A percentile compares a stretch with the other conserved stretches of the same genome.
Evolutionary conservation across 2,888 invertebrate species (phyloP).

Genomic region (Calliphora vomitoria): DNA sequence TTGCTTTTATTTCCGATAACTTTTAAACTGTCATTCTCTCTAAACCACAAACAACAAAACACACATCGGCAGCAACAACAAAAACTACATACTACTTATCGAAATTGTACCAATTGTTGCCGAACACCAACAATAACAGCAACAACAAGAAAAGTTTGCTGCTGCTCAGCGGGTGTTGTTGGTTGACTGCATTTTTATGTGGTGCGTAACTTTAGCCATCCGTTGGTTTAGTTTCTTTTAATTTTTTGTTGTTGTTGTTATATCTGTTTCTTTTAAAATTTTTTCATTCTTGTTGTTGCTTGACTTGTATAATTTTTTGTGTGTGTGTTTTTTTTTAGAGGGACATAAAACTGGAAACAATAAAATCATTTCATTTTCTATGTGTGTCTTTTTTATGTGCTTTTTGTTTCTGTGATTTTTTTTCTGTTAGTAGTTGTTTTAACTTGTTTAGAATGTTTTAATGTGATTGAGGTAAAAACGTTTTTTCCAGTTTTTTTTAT

Average conservation of each 20-base stretch:
- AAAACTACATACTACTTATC: background rate
- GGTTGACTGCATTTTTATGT: conserved; percentile 72
- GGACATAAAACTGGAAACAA: conserved; percentile 64
- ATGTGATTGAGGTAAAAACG: conserved; percentile 1
- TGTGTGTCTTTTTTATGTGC: conserved; percentile 20
- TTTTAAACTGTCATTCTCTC: conserved; percentile 57
- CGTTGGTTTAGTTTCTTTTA: conserved; percentile 67
- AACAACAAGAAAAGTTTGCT: conserved; percentile 68
- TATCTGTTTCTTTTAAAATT: conserved; percentile 19
- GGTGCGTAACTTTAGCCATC: conserved; percentile 71
- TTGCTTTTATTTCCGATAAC: conserved; percentile 60
- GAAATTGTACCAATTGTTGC: conserved; percentile 50
- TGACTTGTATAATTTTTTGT: conserved; percentile 37
- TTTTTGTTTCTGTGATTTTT: conserved; percentile 7
- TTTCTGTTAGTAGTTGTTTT: conserved; percentile 17
- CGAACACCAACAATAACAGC: background rate
- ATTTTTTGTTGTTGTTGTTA: conserved; percentile 5
- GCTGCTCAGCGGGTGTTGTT: conserved; percentile 71
- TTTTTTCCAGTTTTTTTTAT: background rate
- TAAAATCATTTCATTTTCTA: conserved; percentile 70
- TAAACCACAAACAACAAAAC: conserved; percentile 33
- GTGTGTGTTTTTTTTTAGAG: conserved; percentile 13
- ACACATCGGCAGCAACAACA: conserved; percentile 24
- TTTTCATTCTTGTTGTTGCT: conserved; percentile 51
- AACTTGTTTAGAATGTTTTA: conserved; percentile 56